A percentile compares a stretch with the other conserved stretches of the same genome.
Conservation (phyloP, 2,797 vertebrate species). For the Arctocebus calabarensis region DNA sequence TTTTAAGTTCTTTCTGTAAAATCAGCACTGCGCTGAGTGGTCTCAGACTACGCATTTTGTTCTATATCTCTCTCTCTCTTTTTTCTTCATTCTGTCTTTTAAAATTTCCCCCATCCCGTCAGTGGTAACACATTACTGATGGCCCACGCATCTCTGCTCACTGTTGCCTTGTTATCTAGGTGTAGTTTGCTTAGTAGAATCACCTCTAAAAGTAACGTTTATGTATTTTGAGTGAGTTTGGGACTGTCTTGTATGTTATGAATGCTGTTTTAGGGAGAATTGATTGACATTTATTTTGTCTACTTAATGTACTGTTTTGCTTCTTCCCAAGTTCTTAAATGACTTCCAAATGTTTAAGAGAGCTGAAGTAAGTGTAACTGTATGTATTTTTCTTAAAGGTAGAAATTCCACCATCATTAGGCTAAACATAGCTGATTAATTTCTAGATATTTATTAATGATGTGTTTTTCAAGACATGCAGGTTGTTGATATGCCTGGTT, state of each 20-base stretch:
- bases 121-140: not conserved
- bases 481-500: not conserved
- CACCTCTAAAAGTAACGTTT: not conserved
- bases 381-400: constrained; percentile 53
- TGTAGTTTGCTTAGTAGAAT: not conserved
- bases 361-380: constrained; percentile 46
- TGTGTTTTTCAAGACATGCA: constrained; percentile 36
- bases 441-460: constrained; percentile 56
- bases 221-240: not conserved
- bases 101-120: not conserved
- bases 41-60: not conserved
- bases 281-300: constrained; percentile 61
- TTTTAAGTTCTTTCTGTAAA: not conserved
- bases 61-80: not conserved
- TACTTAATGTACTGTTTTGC: constrained; percentile 46
- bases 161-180: not conserved
- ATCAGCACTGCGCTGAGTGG: not conserved
- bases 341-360: constrained; percentile 65
- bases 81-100: not conserved
- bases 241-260: not conserved
- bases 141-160: not conserved
- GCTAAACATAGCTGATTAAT: constrained; percentile 47
- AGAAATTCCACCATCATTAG: constrained; percentile 49
- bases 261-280: constrained; percentile 16
- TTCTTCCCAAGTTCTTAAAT: constrained; percentile 47